Percentiles rank a stretch among this genome's conserved stretches.
phyloP scores from a whole-genome alignment of 1,140 invertebrate species.

The Lucilia sericata region DNA sequence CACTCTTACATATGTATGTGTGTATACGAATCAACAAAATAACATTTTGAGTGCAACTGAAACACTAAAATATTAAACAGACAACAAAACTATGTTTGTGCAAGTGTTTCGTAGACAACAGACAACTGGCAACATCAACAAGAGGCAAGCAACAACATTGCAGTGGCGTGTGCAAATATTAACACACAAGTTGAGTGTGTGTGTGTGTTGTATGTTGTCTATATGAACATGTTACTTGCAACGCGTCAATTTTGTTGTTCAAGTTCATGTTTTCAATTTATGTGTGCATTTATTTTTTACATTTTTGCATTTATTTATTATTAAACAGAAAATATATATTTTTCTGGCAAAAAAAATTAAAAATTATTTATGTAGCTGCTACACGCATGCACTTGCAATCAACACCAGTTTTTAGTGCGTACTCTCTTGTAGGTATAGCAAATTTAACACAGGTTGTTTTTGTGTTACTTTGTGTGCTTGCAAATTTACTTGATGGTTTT shows the following conservation, averaged over 20 bases:
- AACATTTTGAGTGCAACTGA: too few relatives aligned
- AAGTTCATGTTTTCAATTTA: slow-evolving; percentile 43
- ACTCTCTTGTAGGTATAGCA: neutral
- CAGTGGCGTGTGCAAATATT: slow-evolving; percentile 33
- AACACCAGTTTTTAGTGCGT: slow-evolving; percentile 8
- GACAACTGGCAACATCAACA: slow-evolving; percentile 11
- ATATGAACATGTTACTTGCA: neutral
- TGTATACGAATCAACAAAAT: too few relatives aligned
- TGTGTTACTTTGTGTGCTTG: neutral
- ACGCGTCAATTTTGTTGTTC: slow-evolving; percentile 41
- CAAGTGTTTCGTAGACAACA: slow-evolving; percentile 35
- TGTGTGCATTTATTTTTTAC: neutral
- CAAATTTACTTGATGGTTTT: neutral
- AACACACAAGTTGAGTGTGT: neutral
- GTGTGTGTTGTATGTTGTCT: neutral
- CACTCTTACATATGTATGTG: too few relatives aligned
- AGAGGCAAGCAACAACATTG: neutral
- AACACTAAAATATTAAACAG: slow-evolving; percentile 11
- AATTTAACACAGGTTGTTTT: neutral
- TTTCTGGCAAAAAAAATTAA: neutral
- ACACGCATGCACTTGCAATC: slow-evolving; percentile 9
- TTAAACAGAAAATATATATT: neutral
- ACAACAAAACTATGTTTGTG: slow-evolving; percentile 33
- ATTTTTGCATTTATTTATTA: slow-evolving; percentile 31
- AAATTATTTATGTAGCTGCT: slow-evolving; percentile 9